phyloP scores from a whole-genome alignment of 2,888 invertebrate genomes.

The Boloria euphrosyne region DNA sequence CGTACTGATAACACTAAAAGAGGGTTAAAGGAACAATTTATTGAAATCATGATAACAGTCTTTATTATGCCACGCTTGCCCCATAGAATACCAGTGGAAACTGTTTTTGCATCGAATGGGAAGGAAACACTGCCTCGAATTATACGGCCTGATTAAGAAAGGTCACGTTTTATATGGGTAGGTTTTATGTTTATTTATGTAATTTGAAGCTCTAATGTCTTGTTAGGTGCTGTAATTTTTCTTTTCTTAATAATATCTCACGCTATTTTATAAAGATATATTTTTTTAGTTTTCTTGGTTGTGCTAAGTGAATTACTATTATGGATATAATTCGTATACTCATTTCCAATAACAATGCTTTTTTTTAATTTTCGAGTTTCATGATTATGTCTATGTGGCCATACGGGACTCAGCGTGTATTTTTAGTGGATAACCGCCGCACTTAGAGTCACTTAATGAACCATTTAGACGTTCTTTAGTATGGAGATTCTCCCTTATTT shows the following conservation, averaged over 20 bases:
- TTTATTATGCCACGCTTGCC: conserved; percentile 9
- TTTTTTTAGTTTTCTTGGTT: too few relatives aligned
- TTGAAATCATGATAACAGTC: conserved; percentile 19
- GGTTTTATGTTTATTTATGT: conserved; percentile 10
- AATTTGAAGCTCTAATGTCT: neutral
- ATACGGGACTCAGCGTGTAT: too few relatives aligned
- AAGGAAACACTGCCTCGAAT: conserved; percentile 19
- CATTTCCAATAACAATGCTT: too few relatives aligned
- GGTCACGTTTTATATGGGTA: conserved; percentile 21
- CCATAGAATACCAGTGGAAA: conserved; percentile 16
- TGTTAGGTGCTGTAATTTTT: neutral
- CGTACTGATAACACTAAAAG: neutral
- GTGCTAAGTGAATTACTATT: too few relatives aligned
- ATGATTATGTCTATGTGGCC: too few relatives aligned
- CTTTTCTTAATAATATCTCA: neutral
- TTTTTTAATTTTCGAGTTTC: too few relatives aligned
- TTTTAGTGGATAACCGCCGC: too few relatives aligned
- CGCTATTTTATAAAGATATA: too few relatives aligned
- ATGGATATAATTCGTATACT: too few relatives aligned
- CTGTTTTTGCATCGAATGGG: conserved; percentile 17
- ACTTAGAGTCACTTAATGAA: too few relatives aligned
- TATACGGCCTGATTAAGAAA: conserved; percentile 20
- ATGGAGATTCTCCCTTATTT: too few relatives aligned
- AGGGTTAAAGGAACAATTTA: conserved; percentile 20
- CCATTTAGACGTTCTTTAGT: too few relatives aligned